Evolutionary conservation across 2,888 invertebrate genomes (phyloP), one percentile per base, ranked within the genome.

Genomic region (Pandemis cinnamomeana): DNA sequence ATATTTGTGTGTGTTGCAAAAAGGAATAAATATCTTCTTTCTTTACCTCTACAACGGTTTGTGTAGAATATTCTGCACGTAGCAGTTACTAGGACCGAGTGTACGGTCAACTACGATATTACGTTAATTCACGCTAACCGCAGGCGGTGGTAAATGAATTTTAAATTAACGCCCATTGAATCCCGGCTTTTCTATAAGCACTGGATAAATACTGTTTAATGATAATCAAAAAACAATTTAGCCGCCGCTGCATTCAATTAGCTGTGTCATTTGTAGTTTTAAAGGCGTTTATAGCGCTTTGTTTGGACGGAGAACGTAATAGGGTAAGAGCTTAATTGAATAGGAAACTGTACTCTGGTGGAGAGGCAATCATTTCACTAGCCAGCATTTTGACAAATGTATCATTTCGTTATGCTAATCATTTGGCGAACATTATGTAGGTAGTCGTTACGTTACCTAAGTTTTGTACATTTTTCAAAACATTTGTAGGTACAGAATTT

Each of bases 81-180:
- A 36, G 11, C 11, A 5, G n/a, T 6, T 6, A 7, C 53, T 53
- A 53, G 53, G 53, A n/a, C 53, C n/a, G 53, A n/a, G 11, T 55
- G 27, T 58, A 58, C 58, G 27, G 11, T 11, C 58, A 58, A 27
- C 58, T 58, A 27, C 11, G 27, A 20, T 27, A 20, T 64, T 41
- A 8, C 64, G 58, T 58, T 58, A 58, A 53, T 67, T 41, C 42
- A 13, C 53, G 53, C 48, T 11, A 13, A 64, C 46, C 64, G 48
- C 71, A 27, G 46, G 48, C 71, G 27, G 46, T n/a, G 67, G 44
- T 55, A 66, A 75, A 71, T 75, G 68, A 63, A 71, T 75, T 71
- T 64, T 11, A 60, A 71, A 71, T 71, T 67, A 63, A 67, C 62
- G 63, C 58, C 8, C 64, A 68, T 60, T 60, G 55, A 64, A 63